A percentile compares a stretch with the other conserved stretches of the same genome.
Conservation (phyloP, 2,113 vertebrate species). For the Brachionichthys hirsutus region DNA sequence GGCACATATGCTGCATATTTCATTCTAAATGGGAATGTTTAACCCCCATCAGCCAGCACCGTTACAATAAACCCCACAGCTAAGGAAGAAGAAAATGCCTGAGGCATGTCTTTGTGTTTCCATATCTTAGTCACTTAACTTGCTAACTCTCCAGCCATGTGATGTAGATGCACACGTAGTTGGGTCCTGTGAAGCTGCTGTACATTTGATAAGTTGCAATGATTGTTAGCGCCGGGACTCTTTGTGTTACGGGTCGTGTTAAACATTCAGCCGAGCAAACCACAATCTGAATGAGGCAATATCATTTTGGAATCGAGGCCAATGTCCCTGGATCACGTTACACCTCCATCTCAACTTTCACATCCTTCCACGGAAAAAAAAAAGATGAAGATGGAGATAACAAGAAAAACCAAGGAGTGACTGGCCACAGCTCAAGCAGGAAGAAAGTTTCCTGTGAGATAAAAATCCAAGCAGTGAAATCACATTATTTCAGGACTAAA, state of each 20-base stretch:
- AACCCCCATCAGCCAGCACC: not conserved
- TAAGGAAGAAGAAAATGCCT: no score
- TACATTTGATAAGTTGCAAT: slow-evolving; percentile 26
- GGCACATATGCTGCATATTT: not conserved
- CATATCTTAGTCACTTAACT: not conserved
- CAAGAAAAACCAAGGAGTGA: slow-evolving; percentile 20
- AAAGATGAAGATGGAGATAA: slow-evolving; percentile 32
- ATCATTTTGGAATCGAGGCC: slow-evolving; percentile 37
- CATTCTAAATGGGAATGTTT: not conserved
- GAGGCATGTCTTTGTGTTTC: not conserved
- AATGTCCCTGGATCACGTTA: slow-evolving; percentile 35
- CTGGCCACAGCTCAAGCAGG: slow-evolving; percentile 33
- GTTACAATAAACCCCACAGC: not conserved
- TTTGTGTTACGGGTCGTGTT: slow-evolving; percentile 51
- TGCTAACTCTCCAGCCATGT: not conserved
- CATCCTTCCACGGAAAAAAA: slow-evolving; percentile 5
- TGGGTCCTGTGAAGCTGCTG: slow-evolving; percentile 3
- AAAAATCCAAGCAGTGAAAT: slow-evolving; percentile 35
- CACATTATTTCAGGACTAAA: not conserved
- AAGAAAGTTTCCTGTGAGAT: slow-evolving; percentile 52
- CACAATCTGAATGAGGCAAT: slow-evolving; percentile 41
- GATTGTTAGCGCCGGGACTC: slow-evolving; percentile 26
- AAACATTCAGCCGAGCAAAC: slow-evolving; percentile 35
- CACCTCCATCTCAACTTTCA: slow-evolving; percentile 18
- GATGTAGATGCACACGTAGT: not conserved